Conservation (phyloP, 2,113 vertebrate species). For the Perca schrenkii region DNA sequence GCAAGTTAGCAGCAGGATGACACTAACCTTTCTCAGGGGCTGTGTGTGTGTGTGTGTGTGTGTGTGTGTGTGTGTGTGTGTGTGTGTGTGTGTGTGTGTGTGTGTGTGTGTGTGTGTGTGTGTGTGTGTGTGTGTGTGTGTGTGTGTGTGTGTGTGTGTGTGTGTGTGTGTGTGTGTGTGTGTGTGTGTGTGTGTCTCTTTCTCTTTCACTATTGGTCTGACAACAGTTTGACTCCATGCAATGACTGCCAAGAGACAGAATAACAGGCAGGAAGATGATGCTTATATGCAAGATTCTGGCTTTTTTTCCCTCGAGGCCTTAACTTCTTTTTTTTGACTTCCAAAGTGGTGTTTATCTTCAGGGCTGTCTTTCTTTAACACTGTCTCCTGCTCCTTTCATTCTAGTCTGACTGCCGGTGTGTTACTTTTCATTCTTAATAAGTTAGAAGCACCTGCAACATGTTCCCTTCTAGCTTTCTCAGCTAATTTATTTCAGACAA, state of each 20-base stretch:
- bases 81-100: not conserved
- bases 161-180: not conserved
- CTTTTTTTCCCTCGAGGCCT: slow-evolving; percentile 57
- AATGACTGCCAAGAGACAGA: slow-evolving; percentile 17
- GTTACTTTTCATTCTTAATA: not conserved
- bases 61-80: not conserved
- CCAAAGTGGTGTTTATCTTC: slow-evolving; percentile 60
- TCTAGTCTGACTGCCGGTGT: slow-evolving; percentile 16
- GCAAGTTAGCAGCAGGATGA: slow-evolving; percentile 31
- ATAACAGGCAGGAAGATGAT: not conserved
- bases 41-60: not conserved
- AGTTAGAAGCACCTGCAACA: not conserved
- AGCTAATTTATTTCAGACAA: not conserved
- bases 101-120: not conserved
- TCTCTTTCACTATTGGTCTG: slow-evolving; percentile 1
- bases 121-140: not conserved
- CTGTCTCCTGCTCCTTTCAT: slow-evolving; percentile 41
- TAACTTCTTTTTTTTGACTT: slow-evolving; percentile 62
- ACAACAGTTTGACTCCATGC: slow-evolving; percentile 17
- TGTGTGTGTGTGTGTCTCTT: not conserved
- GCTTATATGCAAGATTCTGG: slow-evolving; percentile 53
- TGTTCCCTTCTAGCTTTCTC: slow-evolving; percentile 1
- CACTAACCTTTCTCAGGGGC: slow-evolving; percentile 54
- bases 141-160: not conserved
- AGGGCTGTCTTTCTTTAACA: slow-evolving; percentile 33